A percentile compares a stretch with the other conserved stretches of the same genome.
Evolutionary conservation across 1,140 invertebrate genomes (phyloP).

Genomic region (Uloborus diversus): DNA sequence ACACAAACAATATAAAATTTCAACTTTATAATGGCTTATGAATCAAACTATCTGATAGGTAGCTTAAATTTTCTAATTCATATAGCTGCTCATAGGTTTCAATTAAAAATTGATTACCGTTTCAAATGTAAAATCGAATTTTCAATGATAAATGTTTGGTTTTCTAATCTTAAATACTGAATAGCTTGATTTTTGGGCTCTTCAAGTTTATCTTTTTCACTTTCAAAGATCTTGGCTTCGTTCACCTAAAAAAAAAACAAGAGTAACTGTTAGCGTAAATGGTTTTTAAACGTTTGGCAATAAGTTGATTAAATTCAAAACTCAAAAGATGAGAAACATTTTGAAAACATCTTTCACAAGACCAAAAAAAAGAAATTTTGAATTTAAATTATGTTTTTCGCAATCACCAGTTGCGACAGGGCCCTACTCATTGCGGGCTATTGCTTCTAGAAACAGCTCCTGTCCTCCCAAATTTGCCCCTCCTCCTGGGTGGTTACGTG

Average conservation of each 20-base stretch:
- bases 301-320: not conserved
- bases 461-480: too few species aligned
- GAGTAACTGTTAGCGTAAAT: not conserved
- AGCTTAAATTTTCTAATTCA: not conserved
- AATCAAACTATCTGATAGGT: not conserved
- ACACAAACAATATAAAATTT: not conserved
- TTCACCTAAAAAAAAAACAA: not conserved
- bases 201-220: constrained; percentile 86
- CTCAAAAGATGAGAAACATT: not conserved
- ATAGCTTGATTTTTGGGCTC: constrained; percentile 88
- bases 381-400: not conserved
- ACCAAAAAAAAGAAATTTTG: not conserved
- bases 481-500: too few species aligned
- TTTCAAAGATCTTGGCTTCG: constrained; percentile 86
- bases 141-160: constrained; percentile 74
- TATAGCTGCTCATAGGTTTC: not conserved
- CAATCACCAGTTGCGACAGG: not conserved
- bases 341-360: not conserved
- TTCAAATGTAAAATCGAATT: constrained; percentile 72
- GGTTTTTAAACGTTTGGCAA: not conserved
- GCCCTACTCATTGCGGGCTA: too few species aligned
- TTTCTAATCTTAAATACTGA: constrained; percentile 81
- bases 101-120: not conserved
- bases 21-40: not conserved
- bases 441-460: too few species aligned